Base-by-base conservation (phyloP, 1,140 invertebrate genomes). In the Sinonovacula constricta region DNA sequence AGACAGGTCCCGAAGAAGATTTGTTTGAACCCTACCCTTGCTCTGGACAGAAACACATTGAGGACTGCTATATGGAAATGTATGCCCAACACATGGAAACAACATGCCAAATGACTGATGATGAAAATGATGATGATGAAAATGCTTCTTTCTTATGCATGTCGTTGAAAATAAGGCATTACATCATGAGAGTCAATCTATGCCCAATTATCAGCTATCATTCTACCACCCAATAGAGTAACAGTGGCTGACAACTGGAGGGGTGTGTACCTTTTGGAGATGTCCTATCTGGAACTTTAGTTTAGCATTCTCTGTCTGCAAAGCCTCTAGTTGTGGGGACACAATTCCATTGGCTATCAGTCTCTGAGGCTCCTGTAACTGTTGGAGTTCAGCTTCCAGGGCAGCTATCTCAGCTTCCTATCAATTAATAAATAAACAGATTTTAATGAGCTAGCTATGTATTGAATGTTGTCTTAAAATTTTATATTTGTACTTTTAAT, bases 251-350 rank as follows among this genome's bases (percentile, higher is more conserved):
- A 3, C 28, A 63, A n/a, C 53, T 69, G 53, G 15, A 18, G 30
- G 3, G 31, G 45, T 56, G 81, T 74, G 69, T 83, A 90, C 88
- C 91, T 93, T 93, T 90, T 95, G 94, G n/a, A 98, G 90, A 83
- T 97, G 94, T 3, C 93, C 91, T 28, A 97, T 91, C 53, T 96
- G 93, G 89, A 96, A 96, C 86, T 95, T 95, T 0, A 98, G 89
- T 91, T 97, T 97, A 1, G 93, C 92, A 91, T 97, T 97, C 90
- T 97, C 95, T 26, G 83, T 81, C 57, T 84, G 63, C 2, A 93
- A 82, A 69, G 87, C 83, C 31, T 88, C 84, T 31, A 92, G 74
- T 49, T 91, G 88, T 56, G 88, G 85, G n/a, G 91, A 87, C 10
- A 87, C 77, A 22, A 86, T 76, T 51, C 86, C 87, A 67, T 85